Evolutionary conservation across 2,797 vertebrate genomes (phyloP), one percentile per base, ranked within the genome.

Genomic region (Argentina silus): DNA sequence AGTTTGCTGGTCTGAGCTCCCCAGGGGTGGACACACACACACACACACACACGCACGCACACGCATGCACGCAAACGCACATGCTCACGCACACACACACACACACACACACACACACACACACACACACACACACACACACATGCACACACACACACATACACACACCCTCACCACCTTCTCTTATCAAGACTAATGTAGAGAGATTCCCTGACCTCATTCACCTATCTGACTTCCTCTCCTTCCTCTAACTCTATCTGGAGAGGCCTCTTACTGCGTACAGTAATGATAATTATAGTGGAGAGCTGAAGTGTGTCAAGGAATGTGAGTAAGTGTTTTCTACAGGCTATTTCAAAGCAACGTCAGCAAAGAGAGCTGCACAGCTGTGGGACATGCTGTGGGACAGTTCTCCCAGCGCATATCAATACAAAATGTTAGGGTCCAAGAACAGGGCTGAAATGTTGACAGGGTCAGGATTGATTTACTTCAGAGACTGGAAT

Each of bases 211-310:
- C 19, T 65, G 42, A 66, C 62, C 71, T 57, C 62, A 17, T 23
- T 48, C 62, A 56, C 71, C 71, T 75, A 69, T 62, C 67, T 66
- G 23, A 63, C 55, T 67, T 67, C 69, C 69, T 67, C 64, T 68
- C 36, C 42, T 55, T 65, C 63, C 21, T 17, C 48, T 21, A 19
- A 27, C 61, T 45, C 57, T 64, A 51, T 68, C 72, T 68, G 6
- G 11, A 51, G 23, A 47, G 67, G 59, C 50, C 60, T 64, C 67
- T 69, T 11, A 70, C 15, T 42, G 67, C 67, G 23, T 48, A 57
- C 51, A 48, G 42, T 75, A n/a, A 45, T 45, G 67, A 55, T 70
- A 48, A 70, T 65, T 65, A 75, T 42, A 64, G 56, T 48, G 61
- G 59, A 70, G 19, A 67, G 59, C 15, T n/a, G n/a, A 3, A n/a